Evolutionary conservation across 2,888 invertebrate genomes (phyloP), one percentile per base, ranked within the genome.

Genomic region (Molanna angustata): DNA sequence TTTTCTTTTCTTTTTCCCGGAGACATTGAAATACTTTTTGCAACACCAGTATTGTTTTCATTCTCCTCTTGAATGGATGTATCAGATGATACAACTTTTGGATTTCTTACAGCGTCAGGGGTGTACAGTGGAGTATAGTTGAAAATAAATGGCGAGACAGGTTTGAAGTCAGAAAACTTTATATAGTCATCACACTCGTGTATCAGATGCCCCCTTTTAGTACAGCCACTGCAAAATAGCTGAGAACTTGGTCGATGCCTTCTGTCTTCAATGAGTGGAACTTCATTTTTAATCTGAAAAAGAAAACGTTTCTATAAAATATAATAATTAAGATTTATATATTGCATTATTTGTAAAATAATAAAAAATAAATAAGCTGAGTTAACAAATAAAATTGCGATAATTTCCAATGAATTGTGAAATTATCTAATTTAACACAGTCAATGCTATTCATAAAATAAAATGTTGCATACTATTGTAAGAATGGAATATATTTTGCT

Each of bases 191-290:
- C 70, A 60, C 77, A 78, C 0, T 67, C 61, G 63, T 74, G 73
- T 6, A 73, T 68, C 7, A 75, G 66, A 63, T 83, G 83, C 0
- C 82, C 82, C 9, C 74, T 73, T 1, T 70, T 68, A 1, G 78
- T 72, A 63, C 83, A 83, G 19, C 80, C 75, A 60, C 81, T 80
- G 67, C 83, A 83, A 62, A 67, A 74, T 61, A 73, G 68, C 42
- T 69, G 69, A 14, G 59, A 56, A 50, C 63, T 67, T 41, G 66
- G 66, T 35, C 51, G 55, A n/a, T 54, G 58, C 32, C 67, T 67
- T 13, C 61, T 64, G 59, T 65, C 70, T 60, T 69, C 68, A 50
- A 67, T 70, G 46, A 77, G 55, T 0, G 68, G 64, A 14, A 64
- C 63, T 61, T 76, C 74, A 53, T 68, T 65, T 52, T 74, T 72